phyloP scores from a whole-genome alignment of 1,140 invertebrate species.

The Cyphomyrmex costatus region DNA sequence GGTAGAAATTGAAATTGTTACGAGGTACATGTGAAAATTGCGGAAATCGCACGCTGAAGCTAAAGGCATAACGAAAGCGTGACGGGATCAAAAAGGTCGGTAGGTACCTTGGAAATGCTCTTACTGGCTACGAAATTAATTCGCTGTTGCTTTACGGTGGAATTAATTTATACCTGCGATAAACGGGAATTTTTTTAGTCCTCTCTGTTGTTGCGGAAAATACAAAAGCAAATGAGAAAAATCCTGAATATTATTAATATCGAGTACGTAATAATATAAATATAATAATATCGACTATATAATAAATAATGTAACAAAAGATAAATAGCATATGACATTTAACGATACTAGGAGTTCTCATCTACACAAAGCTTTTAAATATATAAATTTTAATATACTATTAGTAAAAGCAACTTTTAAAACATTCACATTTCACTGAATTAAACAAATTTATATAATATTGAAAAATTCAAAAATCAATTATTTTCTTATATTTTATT shows the following conservation, averaged over 20 bases:
- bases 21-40: constrained; percentile 72
- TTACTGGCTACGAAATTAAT: constrained; percentile 44
- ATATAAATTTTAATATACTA: not conserved
- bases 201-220: not conserved
- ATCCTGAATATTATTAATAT: constrained; percentile 3
- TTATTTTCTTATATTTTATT: constrained; percentile 8
- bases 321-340: no score
- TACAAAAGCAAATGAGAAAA: constrained; percentile 12
- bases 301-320: not conserved
- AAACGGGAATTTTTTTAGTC: not conserved
- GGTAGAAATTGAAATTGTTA: constrained; percentile 76
- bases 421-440: not conserved
- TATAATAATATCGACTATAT: not conserved
- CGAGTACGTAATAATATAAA: not conserved
- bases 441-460: not conserved
- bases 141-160: not conserved
- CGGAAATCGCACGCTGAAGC: constrained; percentile 59
- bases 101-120: constrained; percentile 14
- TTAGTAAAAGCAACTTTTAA: not conserved
- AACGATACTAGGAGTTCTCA: not conserved
- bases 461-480: not conserved
- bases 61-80: constrained; percentile 47
- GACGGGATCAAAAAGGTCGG: constrained; percentile 52
- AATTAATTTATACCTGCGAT: constrained; percentile 1
- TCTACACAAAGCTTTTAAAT: not conserved